Base-by-base conservation (phyloP, 1,140 invertebrate genomes). In the Polypedilum pembai region DNA sequence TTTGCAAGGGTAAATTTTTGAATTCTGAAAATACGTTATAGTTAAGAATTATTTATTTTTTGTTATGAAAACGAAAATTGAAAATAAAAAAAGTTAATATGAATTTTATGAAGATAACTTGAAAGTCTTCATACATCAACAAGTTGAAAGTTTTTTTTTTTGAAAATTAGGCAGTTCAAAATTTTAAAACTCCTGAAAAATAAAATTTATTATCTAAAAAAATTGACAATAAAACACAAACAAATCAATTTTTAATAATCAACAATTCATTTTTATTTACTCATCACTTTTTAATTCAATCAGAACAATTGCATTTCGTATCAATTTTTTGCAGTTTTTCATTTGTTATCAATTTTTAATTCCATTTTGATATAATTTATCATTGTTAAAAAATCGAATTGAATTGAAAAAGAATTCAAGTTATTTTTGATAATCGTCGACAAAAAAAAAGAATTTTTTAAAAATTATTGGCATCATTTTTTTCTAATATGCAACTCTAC, bases 231-330 rank as follows among this genome's bases (percentile, higher is more conserved):
- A 56, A 56, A 56, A 56, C 10, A 15, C 12, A 12, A 56, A 56
- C 12, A 12, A 12, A n/a, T 4, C 15, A 12, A 56, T 56, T 56
- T 56, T 56, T 56, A n/a, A 56, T 56, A 56, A 56, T 56, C 45
- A 56, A 56, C 45, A 56, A 56, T 56, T 56, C n/a, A 56, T 56
- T 56, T 56, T 56, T 33, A 3, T 56, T 56, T 56, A n/a, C 41
- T 45, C 45, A 56, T 56, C 45, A 56, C 45, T 56, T 56, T 56
- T 56, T 56, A 56, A 56, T 56, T 56, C 45, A 56, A 56, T 56
- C n/a, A 56, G 45, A 56, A 56, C 45, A 56, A 56, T 56, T 56
- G 45, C 45, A 56, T 56, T 8, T 33, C 45, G 15, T 56, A 12
- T 56, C 45, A n/a, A 56, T 56, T 56, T 45, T 33, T 33, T 5